Evolutionary conservation across 2,113 vertebrate genomes (phyloP).

Genomic region (Cynoglossus semilaevis): DNA sequence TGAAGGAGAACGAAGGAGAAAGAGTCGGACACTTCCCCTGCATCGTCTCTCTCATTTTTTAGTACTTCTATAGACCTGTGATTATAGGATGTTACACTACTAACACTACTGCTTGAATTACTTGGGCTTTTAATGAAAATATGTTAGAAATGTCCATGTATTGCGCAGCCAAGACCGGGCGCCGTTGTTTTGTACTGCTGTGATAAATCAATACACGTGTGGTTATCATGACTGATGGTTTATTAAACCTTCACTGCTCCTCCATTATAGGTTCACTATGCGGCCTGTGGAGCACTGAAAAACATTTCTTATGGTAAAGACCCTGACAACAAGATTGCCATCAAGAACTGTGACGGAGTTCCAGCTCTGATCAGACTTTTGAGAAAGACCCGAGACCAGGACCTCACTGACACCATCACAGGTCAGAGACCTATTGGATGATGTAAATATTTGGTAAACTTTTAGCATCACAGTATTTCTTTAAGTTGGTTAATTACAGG

Average conservation of each 20-base stretch:
- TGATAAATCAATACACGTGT: neutral
- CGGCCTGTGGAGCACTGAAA: constrained; percentile 94
- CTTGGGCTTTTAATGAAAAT: constrained; percentile 3
- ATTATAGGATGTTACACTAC: neutral
- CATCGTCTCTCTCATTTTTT: neutral
- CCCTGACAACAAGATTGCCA: constrained; percentile 93
- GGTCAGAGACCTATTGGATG: constrained; percentile 66
- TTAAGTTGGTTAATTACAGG: too few species aligned
- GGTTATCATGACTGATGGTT: neutral
- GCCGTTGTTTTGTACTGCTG: neutral
- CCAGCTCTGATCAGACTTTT: constrained; percentile 86
- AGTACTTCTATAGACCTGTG: neutral
- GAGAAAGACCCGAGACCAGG: constrained; percentile 87
- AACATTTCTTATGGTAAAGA: constrained; percentile 95
- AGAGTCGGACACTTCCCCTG: constrained; percentile 20
- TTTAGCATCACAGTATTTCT: too few species aligned
- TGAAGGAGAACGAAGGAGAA: too few species aligned
- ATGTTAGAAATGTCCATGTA: neutral
- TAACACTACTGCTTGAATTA: constrained; percentile 3
- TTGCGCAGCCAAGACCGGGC: neutral
- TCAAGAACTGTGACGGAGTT: constrained; percentile 96
- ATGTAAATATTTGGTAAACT: too few species aligned
- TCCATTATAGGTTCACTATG: constrained; percentile 75
- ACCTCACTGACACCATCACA: constrained; percentile 92
- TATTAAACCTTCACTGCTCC: neutral